Base-by-base conservation (phyloP, 1,140 invertebrate genomes). In the Dreissena rostriformis region DNA sequence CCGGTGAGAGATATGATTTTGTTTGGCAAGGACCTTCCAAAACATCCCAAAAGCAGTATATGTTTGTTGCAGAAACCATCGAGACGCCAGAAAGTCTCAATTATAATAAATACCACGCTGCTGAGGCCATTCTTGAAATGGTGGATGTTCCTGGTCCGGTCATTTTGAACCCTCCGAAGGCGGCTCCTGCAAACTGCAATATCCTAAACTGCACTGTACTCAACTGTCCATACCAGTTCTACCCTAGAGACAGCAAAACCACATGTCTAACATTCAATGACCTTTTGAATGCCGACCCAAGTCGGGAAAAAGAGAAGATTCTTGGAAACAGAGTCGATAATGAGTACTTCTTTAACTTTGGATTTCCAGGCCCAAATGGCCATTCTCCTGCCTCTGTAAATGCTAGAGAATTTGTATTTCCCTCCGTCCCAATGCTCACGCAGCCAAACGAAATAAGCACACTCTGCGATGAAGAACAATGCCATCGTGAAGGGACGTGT, bases 21-120 rank as follows among this genome's bases (percentile, higher is more conserved):
- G 17, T 28, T 10, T 73, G 19, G 22, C 39, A 39, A 2, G 24
- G 95, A 96, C 89, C 95, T 96, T 85, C 91, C 95, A 2, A 94
- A 96, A 4, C 49, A 98, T 97, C 91, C 98, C 97, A 97, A 96
- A 98, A 55, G 19, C 51, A 95, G 96, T 84, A 82, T 22, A 26
- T 85, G 26, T 39, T 87, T 96, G 97, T 96, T 98, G 96, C 97
- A 15, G 73, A 86, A 26, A 88, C 85, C 15, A 71, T 91, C 24
- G 89, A 90, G 73, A 82, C 73, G 8, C 39, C 68, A 1, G 28
- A 71, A 52, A 86, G 65, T 79, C 51, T 49, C 8, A 61, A 68
- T 28, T 15, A 61, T 12, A n/a, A 52, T 22, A 67, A 61, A 39
- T 81, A 81, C 29, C 80, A 83, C 29, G 68, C 85, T 19, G 67